Evolutionary conservation across 37 sponge, comb jelly and placozoan genomes (phyloP).

Genomic region (Mnemiopsis leidyi): DNA sequence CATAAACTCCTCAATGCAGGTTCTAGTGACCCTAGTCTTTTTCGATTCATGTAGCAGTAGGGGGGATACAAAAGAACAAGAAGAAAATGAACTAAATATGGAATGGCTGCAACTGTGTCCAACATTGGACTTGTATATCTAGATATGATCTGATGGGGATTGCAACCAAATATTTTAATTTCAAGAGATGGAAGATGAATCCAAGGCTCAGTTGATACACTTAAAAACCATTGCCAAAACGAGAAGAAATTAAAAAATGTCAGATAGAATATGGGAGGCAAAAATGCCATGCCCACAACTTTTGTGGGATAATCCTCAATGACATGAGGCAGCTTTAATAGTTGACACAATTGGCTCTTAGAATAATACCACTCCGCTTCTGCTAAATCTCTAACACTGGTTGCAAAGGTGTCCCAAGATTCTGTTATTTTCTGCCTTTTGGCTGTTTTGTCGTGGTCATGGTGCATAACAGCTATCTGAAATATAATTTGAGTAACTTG

Average conservation of each 20-base stretch:
- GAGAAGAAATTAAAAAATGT: conserved; percentile 34
- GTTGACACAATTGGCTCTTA: not conserved
- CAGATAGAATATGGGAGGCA: conserved; percentile 31
- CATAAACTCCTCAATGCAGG: conserved; percentile 35
- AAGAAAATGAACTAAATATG: conserved; percentile 47
- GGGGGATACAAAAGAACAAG: not conserved
- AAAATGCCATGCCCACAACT: not conserved
- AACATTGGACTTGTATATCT: conserved; percentile 11
- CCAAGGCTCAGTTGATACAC: conserved; percentile 25
- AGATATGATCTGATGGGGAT: conserved; percentile 39
- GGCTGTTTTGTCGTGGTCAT: not conserved
- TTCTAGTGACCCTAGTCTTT: conserved; percentile 23
- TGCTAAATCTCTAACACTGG: conserved; percentile 53
- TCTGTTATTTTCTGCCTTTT: conserved; percentile 47
- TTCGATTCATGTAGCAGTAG: conserved; percentile 41
- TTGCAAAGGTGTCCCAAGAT: conserved; percentile 47
- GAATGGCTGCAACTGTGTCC: conserved; percentile 33
- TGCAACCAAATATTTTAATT: not conserved
- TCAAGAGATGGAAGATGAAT: conserved; percentile 38
- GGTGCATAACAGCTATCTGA: not conserved
- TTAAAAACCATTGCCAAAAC: conserved; percentile 58
- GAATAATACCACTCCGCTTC: conserved; percentile 60
- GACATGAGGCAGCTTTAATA: not conserved
- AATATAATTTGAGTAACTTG: too few species aligned
- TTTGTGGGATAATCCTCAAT: conserved; percentile 33